A percentile compares a stretch with the other conserved stretches of the same genome.
These are phyloP conservation scores for Datnioides undecimradiatus DNA, from an alignment of 2,113 vertebrate species.

Conservation along the genomic window DNA sequence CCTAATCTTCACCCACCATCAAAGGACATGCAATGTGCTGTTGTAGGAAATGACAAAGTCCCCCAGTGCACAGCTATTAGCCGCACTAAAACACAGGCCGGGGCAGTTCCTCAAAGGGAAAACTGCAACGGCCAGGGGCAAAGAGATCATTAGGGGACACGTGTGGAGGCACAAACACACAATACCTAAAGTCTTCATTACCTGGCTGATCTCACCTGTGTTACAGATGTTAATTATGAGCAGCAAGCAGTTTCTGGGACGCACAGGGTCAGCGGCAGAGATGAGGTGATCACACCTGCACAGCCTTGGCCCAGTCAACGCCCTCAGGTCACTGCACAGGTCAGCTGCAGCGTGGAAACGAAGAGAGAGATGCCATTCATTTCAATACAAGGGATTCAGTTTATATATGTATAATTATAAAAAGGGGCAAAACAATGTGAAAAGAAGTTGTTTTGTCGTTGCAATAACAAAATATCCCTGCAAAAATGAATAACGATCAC, in stretches of 20 bases:
- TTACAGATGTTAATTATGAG: constrained; percentile 55
- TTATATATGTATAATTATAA: neutral
- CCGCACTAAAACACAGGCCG: constrained; percentile 76
- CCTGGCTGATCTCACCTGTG: constrained; percentile 65
- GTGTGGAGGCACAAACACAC: constrained; percentile 41
- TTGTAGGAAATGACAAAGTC: constrained; percentile 80
- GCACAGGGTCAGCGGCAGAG: constrained; percentile 52
- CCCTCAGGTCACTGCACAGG: constrained; percentile 61
- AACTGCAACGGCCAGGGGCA: constrained; percentile 56
- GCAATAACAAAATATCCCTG: neutral
- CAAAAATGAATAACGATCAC: too few relatives aligned
- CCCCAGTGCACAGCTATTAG: constrained; percentile 66
- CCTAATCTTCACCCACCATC: constrained; percentile 74
- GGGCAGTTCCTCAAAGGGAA: constrained; percentile 76
- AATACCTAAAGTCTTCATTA: constrained; percentile 72
- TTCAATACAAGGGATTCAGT: neutral
- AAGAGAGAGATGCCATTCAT: neutral
- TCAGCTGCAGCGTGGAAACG: constrained; percentile 17
- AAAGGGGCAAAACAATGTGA: neutral
- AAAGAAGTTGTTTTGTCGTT: neutral
- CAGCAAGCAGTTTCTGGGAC: constrained; percentile 41
- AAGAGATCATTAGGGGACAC: constrained; percentile 68
- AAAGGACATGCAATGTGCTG: constrained; percentile 64
- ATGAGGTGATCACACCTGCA: constrained; percentile 67
- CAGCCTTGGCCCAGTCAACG: constrained; percentile 31